phyloP scores from a whole-genome alignment of 2,797 vertebrate genomes.

The Anableps anableps region DNA sequence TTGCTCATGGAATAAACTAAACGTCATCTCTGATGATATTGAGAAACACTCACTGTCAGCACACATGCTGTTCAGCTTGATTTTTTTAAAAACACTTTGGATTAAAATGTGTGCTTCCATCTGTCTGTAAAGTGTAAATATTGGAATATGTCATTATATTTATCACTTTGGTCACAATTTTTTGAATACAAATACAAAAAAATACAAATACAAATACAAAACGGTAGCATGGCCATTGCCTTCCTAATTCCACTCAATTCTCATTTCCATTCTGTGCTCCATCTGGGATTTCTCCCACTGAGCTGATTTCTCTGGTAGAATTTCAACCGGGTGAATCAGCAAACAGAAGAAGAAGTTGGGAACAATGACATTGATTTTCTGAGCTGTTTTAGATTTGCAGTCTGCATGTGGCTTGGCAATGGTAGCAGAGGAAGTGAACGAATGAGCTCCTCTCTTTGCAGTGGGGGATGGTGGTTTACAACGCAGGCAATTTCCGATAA shows the following conservation, averaged over 20 bases:
- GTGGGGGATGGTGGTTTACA: neutral
- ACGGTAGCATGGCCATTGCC: too few relatives aligned
- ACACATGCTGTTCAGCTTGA: neutral
- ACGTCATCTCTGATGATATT: neutral
- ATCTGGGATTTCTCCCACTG: neutral
- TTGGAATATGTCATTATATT: neutral
- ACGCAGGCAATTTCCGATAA: too few relatives aligned
- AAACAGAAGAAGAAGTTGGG: neutral
- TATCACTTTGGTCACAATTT: neutral
- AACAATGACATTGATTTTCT: neutral
- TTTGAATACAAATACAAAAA: neutral
- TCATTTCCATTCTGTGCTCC: neutral
- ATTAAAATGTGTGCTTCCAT: neutral
- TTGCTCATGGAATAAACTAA: neutral
- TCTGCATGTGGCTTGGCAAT: neutral
- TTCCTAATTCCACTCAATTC: neutral
- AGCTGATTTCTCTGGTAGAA: neutral
- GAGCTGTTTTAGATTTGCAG: neutral
- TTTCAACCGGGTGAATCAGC: neutral
- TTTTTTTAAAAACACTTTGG: neutral
- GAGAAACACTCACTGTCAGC: neutral
- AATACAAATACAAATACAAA: neutral
- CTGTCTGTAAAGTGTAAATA: neutral
- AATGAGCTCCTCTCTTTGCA: neutral
- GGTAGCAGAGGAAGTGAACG: neutral